A percentile compares a stretch with the other conserved stretches of the same genome.
Evolutionary conservation across 2,113 vertebrate genomes (phyloP).

Genomic region (Plestiodon gilberti): DNA sequence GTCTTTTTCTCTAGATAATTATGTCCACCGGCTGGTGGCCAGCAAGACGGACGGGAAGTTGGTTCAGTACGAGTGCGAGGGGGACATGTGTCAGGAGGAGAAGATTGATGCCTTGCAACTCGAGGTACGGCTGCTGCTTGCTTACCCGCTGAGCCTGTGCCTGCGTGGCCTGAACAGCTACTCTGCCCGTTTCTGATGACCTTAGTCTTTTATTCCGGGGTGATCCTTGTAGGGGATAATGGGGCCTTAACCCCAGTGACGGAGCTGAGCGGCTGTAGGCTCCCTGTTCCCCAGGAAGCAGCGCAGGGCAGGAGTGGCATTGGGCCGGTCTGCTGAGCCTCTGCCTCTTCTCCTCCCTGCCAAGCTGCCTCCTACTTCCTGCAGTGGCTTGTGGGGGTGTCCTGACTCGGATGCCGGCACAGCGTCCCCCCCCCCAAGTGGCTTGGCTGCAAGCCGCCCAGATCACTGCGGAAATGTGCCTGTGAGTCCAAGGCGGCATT

Average conservation of each 20-base stretch:
- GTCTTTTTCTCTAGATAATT: conserved; percentile 86
- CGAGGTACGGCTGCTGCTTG: conserved; percentile 77
- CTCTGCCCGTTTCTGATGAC: not conserved
- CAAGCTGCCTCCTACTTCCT: too few species aligned
- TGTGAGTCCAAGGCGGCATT: not conserved
- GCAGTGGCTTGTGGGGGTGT: too few species aligned
- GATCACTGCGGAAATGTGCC: not conserved
- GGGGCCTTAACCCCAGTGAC: not conserved
- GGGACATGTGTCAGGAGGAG: conserved; percentile 96
- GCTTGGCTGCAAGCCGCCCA: too few species aligned
- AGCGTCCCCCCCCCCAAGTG: too few species aligned
- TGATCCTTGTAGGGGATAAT: not conserved
- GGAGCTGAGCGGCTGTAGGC: not conserved
- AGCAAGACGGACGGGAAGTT: conserved; percentile 98
- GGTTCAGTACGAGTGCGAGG: conserved; percentile 97
- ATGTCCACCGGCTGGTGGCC: conserved; percentile 96
- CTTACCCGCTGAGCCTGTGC: too few species aligned
- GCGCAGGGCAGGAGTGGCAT: not conserved
- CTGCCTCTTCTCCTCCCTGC: too few species aligned
- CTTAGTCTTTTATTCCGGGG: not conserved
- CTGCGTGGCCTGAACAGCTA: too few species aligned
- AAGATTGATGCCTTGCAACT: conserved; percentile 96
- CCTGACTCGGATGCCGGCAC: too few species aligned
- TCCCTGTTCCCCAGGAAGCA: not conserved
- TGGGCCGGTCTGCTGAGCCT: too few species aligned